Percentiles rank a stretch among this genome's conserved stretches.
phyloP scores from a whole-genome alignment of 37 sponge, comb jelly and placozoan species.

The Eunapius fragilis region DNA sequence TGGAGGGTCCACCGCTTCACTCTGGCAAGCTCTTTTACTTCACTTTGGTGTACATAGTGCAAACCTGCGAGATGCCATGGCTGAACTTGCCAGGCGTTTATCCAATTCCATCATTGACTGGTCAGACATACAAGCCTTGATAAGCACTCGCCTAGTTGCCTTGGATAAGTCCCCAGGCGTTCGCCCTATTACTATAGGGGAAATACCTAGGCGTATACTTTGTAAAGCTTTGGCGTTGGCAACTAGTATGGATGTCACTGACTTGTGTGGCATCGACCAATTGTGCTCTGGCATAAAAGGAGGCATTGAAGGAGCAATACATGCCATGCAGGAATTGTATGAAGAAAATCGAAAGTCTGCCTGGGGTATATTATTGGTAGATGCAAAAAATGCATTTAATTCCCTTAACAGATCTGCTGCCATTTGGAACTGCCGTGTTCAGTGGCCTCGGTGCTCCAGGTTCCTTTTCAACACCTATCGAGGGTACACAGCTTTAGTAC shows the following conservation, averaged over 20 bases:
- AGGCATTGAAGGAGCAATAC: constrained; percentile 38
- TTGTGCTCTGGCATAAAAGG: constrained; percentile 1
- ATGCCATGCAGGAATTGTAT: constrained; percentile 12
- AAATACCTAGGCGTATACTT: not conserved
- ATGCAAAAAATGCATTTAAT: constrained; percentile 19
- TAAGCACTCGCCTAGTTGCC: not conserved
- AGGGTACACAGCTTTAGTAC: not conserved
- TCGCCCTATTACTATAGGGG: constrained; percentile 11
- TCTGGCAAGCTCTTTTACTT: constrained; percentile 23
- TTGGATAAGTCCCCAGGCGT: constrained; percentile 17
- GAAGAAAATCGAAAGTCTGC: constrained; percentile 1
- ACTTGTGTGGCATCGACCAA: not conserved
- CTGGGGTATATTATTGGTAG: constrained; percentile 8
- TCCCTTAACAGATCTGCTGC: constrained; percentile 2
- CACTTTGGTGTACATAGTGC: constrained; percentile 16
- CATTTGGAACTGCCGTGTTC: constrained; percentile 2
- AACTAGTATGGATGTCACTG: not conserved
- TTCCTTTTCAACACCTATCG: not conserved
- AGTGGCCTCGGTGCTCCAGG: constrained; percentile 12
- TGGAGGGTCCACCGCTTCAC: constrained; percentile 18
- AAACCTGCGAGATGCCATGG: constrained; percentile 15
- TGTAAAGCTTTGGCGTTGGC: not conserved
- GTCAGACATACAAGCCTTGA: too few relatives aligned
- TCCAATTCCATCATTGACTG: constrained; percentile 16
- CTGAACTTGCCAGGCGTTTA: constrained; percentile 5